Percentiles rank a stretch among this genome's conserved stretches.
Evolutionary conservation across 37 sponge, comb jelly and placozoan genomes (phyloP).

Genomic region (Chondrilla cf. caribensis): DNA sequence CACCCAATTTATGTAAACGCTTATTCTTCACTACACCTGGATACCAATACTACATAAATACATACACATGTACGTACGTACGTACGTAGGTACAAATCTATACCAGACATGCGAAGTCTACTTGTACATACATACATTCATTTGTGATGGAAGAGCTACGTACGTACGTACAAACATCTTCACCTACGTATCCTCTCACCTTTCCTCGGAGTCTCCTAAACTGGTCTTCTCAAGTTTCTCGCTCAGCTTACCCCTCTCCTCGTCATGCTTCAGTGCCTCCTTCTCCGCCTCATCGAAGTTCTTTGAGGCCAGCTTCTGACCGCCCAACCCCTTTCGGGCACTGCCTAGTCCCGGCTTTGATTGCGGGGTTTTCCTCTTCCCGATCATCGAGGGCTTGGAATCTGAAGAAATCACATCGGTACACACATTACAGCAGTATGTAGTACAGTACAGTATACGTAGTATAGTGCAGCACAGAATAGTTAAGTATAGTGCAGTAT

Average conservation of each 20-base stretch:
- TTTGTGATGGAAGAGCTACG: background rate
- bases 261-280: conserved; percentile 59
- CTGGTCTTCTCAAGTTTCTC: background rate
- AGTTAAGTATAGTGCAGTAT: no score
- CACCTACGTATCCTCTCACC: background rate
- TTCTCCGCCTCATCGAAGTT: conserved; percentile 75
- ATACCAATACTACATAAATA: no score
- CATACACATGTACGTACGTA: no score
- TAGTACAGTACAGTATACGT: no score
- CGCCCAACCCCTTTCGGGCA: conserved; percentile 78
- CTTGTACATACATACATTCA: no score
- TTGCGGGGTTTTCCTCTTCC: conserved; percentile 5
- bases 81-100: no score
- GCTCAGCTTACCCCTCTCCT: background rate
- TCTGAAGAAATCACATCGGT: background rate
- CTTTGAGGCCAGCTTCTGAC: conserved; percentile 62
- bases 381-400: conserved; percentile 1
- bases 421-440: background rate
- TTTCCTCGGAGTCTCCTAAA: background rate
- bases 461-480: no score
- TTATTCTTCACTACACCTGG: no score
- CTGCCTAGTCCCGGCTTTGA: conserved; percentile 25
- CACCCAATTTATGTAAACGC: no score
- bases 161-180: background rate
- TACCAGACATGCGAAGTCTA: no score